Conservation (phyloP, 2,888 invertebrate genomes). For the Thymelicus acteon region DNA sequence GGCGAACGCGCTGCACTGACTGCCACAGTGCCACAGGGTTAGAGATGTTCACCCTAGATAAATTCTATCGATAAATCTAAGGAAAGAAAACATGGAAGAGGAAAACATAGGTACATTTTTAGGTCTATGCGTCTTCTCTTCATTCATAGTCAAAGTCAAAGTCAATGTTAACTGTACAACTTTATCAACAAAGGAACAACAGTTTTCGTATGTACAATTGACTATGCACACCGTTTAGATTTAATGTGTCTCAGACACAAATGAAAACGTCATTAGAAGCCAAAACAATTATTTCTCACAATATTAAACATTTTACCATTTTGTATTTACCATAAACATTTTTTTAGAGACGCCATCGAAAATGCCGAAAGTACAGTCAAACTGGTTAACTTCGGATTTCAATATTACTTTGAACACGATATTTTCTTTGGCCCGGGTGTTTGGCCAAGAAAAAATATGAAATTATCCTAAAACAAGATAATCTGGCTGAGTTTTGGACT, state of each 20-base stretch:
- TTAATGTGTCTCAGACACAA: not conserved
- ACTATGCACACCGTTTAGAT: not conserved
- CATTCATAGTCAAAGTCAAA: too few relatives aligned
- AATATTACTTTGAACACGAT: too few relatives aligned
- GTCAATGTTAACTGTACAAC: not conserved
- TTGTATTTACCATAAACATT: too few relatives aligned
- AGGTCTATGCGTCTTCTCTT: not conserved
- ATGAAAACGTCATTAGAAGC: not conserved
- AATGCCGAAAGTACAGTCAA: too few relatives aligned
- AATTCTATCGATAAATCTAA: conserved; percentile 54
- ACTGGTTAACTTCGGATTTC: too few relatives aligned
- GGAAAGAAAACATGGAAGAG: not conserved
- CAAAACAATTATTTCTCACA: not conserved
- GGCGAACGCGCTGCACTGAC: conserved; percentile 65
- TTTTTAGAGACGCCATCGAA: too few relatives aligned
- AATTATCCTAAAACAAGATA: too few relatives aligned
- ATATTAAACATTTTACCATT: too few relatives aligned
- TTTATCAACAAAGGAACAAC: not conserved
- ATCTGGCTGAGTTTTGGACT: too few relatives aligned
- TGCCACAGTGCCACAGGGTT: conserved; percentile 56
- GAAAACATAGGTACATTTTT: not conserved
- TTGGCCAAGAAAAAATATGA: too few relatives aligned
- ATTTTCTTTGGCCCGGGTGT: too few relatives aligned
- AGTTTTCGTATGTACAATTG: not conserved
- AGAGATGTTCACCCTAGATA: conserved; percentile 56